Evolutionary conservation across 2,888 invertebrate genomes (phyloP), one percentile per base, ranked within the genome.

Genomic region (Leptarthrus brevirostris): DNA sequence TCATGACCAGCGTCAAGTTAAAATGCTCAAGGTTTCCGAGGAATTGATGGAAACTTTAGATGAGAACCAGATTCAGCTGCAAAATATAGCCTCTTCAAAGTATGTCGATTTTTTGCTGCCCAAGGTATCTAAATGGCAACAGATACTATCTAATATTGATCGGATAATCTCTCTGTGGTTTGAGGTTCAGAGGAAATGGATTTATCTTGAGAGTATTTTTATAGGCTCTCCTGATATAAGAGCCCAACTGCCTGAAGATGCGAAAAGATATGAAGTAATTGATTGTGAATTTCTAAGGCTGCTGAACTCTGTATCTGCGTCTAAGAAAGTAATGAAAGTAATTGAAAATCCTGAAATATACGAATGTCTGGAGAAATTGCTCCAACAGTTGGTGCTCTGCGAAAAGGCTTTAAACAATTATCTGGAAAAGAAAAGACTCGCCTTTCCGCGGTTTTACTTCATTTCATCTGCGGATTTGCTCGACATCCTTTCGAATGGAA

Each of bases 341-440:
- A 96, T 96, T 0, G 95, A 94, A 82, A 91, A 90, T 79, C 86
- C 89, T 0, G 91, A 92, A 3, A 84, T 97, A 24, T 88, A 90
- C 76, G 92, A 94, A 8, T 89, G 90, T 58, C 87, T 98, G 64
- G 95, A 97, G 77, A 86, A 86, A 0, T 82, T 97, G 6, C 90
- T 93, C 82, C 82, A 83, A 0, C 88, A 92, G 72, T 87, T 97
- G 76, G 89, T 91, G 12, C 85, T 95, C 2, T 97, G 97, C 83
- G 97, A 98, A 83, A 97, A 97, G 84, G 97, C 97, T 0, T 86
- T 97, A 44, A 94, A 97, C 47, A 93, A 97, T 83, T 98, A 97
- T 83, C 87, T 98, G 78, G 97, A 98, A 84, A 97, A 96, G 0
- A 98, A 97, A 83, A 89, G 97, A 70, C 87, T 97, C 77, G 94